Base-by-base conservation (phyloP, 2,797 vertebrate genomes). In the Craterocephalus amniculus region DNA sequence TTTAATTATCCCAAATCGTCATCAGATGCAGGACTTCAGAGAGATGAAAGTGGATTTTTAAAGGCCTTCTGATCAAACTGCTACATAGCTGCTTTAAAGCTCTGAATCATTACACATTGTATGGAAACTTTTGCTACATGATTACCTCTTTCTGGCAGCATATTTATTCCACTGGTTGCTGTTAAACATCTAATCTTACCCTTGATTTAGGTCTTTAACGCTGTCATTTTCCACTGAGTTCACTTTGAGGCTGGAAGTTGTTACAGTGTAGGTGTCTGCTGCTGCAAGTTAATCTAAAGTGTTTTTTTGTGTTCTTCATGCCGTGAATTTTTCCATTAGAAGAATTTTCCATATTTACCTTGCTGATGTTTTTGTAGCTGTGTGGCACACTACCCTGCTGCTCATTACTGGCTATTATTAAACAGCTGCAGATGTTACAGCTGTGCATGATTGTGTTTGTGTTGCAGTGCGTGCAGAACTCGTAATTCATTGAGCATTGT, bases 301-400 rank as follows among this genome's bases (percentile, higher is more conserved):
- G 61, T 35, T 76, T 85, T 85, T 68, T 84, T 84, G 69, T 83
- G 80, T 85, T 57, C 27, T 70, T 80, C 72, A 26, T 61, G 72
- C 51, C 9, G 62, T 40, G 78, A 78, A 84, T 90, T 94, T 94
- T 94, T 93, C 90, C 89, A 82, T 93, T 79, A 84, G 73, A 76
- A 84, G 43, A 79, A 83, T 92, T 93, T 93, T 93, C 92, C 91
- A 60, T 83, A 77, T 88, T 85, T 72, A 65, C 78, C 71, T 81
- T 73, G 58, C 66, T 83, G 83, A 68, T 87, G 78, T 80, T 83
- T 74, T 61, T 76, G 80, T 83, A 66, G 64, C 71, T 76, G 67
- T 74, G 74, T 75, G 70, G 69, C 74, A 36, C 78, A 68, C 76
- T 63, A 77, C 65, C 52, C 72, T 63, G 79, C 83, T 87, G 76